Evolutionary conservation across 2,797 vertebrate species (phyloP).

Genomic region (Enteromius treurensis): DNA sequence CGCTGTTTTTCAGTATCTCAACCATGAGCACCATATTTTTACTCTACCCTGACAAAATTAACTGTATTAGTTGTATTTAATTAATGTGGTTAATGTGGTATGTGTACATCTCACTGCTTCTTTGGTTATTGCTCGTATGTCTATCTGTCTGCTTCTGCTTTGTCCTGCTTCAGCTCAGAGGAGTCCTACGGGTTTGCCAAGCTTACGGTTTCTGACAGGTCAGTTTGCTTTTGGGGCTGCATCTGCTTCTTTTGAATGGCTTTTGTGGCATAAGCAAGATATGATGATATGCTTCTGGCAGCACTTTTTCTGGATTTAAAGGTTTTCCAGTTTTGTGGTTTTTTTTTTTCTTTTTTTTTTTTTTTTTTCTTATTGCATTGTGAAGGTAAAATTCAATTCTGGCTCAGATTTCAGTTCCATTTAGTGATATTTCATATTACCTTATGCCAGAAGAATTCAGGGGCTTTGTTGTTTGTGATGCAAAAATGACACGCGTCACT

Average conservation of each 20-base stretch:
- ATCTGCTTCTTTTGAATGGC: not conserved
- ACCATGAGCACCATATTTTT: not conserved
- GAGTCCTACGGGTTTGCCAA: slow-evolving; percentile 71
- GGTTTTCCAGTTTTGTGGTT: not conserved
- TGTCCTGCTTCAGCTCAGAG: slow-evolving; percentile 69
- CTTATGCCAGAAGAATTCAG: not conserved
- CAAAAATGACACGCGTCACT: not conserved
- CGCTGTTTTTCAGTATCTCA: not conserved
- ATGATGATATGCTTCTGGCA: not conserved
- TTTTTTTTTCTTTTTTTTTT: not conserved
- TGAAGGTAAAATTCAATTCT: not conserved
- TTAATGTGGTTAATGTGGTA: not conserved
- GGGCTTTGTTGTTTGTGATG: not conserved
- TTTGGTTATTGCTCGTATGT: slow-evolving; percentile 27
- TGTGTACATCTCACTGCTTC: slow-evolving; percentile 47
- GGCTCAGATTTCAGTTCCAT: not conserved
- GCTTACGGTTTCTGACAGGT: slow-evolving; percentile 78
- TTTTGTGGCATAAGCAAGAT: slow-evolving; percentile 15
- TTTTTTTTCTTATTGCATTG: not conserved
- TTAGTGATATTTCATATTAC: not conserved
- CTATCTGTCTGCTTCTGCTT: slow-evolving; percentile 59
- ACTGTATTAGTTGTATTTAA: not conserved
- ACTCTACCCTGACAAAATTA: not conserved
- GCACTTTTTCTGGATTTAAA: not conserved
- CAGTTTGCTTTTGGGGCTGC: slow-evolving; percentile 59